Base-by-base conservation (phyloP, 1,140 invertebrate genomes). In the Macrobrachium nipponense region DNA sequence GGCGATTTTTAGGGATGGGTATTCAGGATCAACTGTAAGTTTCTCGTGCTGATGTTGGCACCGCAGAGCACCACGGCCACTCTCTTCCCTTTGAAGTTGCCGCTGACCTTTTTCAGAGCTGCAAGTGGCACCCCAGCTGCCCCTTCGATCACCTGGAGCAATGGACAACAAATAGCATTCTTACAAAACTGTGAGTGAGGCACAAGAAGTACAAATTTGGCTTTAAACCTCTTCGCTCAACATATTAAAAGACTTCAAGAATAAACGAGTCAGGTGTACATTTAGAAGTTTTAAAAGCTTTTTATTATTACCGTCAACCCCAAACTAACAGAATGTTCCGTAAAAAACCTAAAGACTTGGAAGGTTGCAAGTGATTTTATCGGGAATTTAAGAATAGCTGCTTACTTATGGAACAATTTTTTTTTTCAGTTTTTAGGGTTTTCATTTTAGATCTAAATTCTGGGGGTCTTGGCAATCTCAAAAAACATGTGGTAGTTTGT, bases 31-130 rank as follows among this genome's bases (percentile, higher is more conserved):
- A n/a, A 70, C 15, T 81, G 27, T 4, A 81, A 36, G 10, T 81
- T 81, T 6, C 12, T 70, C 12, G 70, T 68, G 51, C 79, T 81
- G 43, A 82, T 73, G n/a, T 72, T 82, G 51, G 64, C 51, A 12
- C 80, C 80, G 73, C 51, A 82, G n/a, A 72, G 43, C 11, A 82
- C 80, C 10, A 60, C 80, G 17, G 36, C 80, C 23, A 82, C 64
- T 14, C 20, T 82, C 68, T 82, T 44, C 27, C 66, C 68, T 12
- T 12, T n/a, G 66, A 51, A 82, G 68, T 17, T 27, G 20, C 14
- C 36, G 23, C 20, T n/a, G 12, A 72, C 20, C 51, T 73, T 81
- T 51, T 81, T 82, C 15, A 82, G 12, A 18, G 66, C 68, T 82
- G 66, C 66, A 0, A 82, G 80, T 5, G 80, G 43, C 68, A 72